Conservation (phyloP, 2,888 invertebrate genomes). For the Drosophila gaucha region DNA sequence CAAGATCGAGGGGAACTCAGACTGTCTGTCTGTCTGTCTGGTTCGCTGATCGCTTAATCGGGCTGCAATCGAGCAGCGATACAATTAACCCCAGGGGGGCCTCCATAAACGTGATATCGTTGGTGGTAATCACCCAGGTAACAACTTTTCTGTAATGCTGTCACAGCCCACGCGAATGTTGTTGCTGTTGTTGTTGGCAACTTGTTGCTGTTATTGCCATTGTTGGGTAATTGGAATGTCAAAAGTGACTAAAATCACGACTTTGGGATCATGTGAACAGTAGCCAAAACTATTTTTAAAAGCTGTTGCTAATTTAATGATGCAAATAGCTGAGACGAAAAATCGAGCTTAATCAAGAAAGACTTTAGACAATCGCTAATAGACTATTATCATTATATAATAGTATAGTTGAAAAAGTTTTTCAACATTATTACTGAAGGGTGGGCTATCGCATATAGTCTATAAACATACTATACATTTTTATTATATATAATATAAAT, state of each 20-base stretch:
- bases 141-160: conserved; percentile 14
- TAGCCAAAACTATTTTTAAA: conserved; percentile 20
- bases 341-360: not conserved
- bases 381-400: not conserved
- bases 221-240: conserved; percentile 63
- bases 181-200: conserved; percentile 19
- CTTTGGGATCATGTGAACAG: conserved; percentile 37
- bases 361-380: too few relatives aligned
- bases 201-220: conserved; percentile 40
- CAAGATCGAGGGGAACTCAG: conserved; percentile 5
- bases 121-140: conserved; percentile 51
- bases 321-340: conserved; percentile 1
- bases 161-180: conserved; percentile 46
- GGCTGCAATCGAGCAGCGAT: conserved; percentile 52
- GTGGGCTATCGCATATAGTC: too few relatives aligned
- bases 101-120: conserved; percentile 61
- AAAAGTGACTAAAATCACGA: conserved; percentile 53
- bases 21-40: conserved; percentile 44
- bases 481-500: too few relatives aligned
- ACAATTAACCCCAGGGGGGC: conserved; percentile 80
- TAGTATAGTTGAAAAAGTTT: too few relatives aligned
- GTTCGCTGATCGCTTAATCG: conserved; percentile 82
- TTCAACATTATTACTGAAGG: not conserved
- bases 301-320: conserved; percentile 9
- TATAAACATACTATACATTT: too few relatives aligned